These are phyloP conservation scores for Lordiphosa fenestrarum DNA, from an alignment of 2,888 invertebrate genomes.

Conservation along the genomic window DNA sequence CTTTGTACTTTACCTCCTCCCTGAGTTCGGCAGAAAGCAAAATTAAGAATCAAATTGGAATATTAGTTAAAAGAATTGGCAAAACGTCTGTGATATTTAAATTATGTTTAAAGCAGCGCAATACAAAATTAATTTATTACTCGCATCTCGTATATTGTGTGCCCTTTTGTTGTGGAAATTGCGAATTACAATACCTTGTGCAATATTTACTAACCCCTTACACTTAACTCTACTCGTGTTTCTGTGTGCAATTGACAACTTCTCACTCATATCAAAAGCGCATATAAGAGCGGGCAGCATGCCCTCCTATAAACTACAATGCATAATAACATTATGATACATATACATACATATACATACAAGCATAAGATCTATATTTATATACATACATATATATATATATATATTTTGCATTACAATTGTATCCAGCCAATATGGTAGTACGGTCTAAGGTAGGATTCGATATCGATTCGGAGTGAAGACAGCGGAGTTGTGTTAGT, in stretches of 20 bases:
- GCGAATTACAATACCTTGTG: constrained; percentile 47
- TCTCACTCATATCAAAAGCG: constrained; percentile 67
- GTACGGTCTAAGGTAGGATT: constrained; percentile 6
- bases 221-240: constrained; percentile 22
- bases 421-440: constrained; percentile 10
- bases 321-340: constrained; percentile 38
- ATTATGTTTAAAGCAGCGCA: constrained; percentile 61
- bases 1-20: constrained; percentile 12
- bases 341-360: constrained; percentile 20
- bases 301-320: no score
- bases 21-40: constrained; percentile 46
- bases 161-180: constrained; percentile 36
- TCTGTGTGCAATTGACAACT: constrained; percentile 63
- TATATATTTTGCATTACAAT: constrained; percentile 29
- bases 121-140: constrained; percentile 48
- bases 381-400: not conserved
- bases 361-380: constrained; percentile 26
- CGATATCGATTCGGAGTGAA: constrained; percentile 5
- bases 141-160: constrained; percentile 35
- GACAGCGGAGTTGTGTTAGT: constrained; percentile 54
- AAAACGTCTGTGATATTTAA: constrained; percentile 75
- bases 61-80: constrained; percentile 70
- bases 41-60: constrained; percentile 51
- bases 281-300: constrained; percentile 31
- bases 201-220: constrained; percentile 43